Evolutionary conservation across 92 coral and sea anemone species (phyloP).

Genomic region (Nematostella vectensis): DNA sequence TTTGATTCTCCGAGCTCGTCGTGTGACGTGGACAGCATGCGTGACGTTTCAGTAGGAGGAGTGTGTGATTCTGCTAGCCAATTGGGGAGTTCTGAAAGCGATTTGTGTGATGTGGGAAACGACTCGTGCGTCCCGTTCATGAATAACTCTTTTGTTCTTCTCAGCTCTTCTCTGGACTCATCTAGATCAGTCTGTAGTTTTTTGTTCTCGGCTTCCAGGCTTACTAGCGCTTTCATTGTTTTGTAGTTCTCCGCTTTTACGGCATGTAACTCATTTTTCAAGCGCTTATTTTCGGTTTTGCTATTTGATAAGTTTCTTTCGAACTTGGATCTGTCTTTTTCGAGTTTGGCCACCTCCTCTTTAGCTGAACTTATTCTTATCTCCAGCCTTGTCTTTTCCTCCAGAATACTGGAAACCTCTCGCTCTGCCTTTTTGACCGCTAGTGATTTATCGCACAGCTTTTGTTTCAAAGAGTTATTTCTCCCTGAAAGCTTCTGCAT

Average conservation of each 20-base stretch:
- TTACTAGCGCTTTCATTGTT: conserved; percentile 64
- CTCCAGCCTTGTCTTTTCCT: conserved; percentile 57
- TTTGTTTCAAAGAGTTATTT: conserved; percentile 66
- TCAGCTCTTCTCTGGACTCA: conserved; percentile 7
- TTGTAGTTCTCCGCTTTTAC: conserved; percentile 63
- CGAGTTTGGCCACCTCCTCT: conserved; percentile 60
- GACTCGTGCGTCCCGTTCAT: conserved; percentile 6
- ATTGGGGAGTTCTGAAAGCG: background rate
- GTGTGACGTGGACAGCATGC: background rate
- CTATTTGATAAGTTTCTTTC: conserved; percentile 65
- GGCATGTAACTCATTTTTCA: conserved; percentile 54
- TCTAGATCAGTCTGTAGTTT: conserved; percentile 66
- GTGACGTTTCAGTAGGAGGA: background rate
- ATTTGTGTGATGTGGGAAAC: background rate
- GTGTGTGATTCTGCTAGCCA: background rate
- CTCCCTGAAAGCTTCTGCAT: conserved; percentile 65
- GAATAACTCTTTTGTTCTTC: conserved; percentile 9
- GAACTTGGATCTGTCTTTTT: conserved; percentile 57
- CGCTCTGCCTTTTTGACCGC: conserved; percentile 56
- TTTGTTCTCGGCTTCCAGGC: conserved; percentile 67
- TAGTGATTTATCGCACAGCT: conserved; percentile 59
- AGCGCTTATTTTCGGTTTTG: conserved; percentile 64
- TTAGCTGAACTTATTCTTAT: conserved; percentile 40
- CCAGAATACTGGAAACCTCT: conserved; percentile 43
- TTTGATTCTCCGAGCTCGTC: conserved; percentile 4